A percentile compares a stretch with the other conserved stretches of the same genome.
phyloP scores from a whole-genome alignment of 92 coral and sea anemone genomes.

The Desmophyllum pertusum region DNA sequence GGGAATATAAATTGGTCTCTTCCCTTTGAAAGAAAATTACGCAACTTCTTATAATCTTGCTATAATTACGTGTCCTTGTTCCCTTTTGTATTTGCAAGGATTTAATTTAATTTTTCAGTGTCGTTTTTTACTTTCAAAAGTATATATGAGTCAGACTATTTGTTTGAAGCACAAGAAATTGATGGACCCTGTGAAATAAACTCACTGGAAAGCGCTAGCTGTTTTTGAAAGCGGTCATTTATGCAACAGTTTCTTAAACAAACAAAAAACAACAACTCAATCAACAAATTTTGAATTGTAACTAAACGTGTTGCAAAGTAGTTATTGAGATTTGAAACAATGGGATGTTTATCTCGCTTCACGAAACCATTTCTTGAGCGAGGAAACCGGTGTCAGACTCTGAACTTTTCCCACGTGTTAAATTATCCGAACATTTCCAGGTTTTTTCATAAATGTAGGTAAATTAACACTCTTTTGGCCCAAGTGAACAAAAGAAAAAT shows the following conservation, averaged over 20 bases:
- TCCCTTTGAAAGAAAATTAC: background rate
- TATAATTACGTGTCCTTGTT: background rate
- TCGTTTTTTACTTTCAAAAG: background rate
- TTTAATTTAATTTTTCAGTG: background rate
- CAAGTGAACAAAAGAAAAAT: background rate
- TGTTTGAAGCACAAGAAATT: background rate
- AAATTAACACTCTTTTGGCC: background rate
- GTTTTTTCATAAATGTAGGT: background rate
- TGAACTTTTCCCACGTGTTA: background rate
- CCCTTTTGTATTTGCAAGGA: background rate
- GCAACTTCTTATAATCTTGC: background rate
- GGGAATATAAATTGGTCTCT: background rate
- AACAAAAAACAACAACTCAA: conserved; percentile 1
- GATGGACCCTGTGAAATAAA: background rate
- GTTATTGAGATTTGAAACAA: conserved; percentile 12
- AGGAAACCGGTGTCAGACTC: background rate
- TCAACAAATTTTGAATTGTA: conserved; percentile 16
- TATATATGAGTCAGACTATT: too few species aligned
- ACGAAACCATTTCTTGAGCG: background rate
- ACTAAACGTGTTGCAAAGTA: conserved; percentile 28
- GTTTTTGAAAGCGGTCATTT: conserved; percentile 6
- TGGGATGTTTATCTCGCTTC: conserved; percentile 28
- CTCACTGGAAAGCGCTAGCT: background rate
- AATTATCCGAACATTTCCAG: background rate
- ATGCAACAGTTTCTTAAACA: conserved; percentile 9